A percentile compares a stretch with the other conserved stretches of the same genome.
Conservation (phyloP, 2,113 vertebrate genomes). For the Rhynchomys soricoides region DNA sequence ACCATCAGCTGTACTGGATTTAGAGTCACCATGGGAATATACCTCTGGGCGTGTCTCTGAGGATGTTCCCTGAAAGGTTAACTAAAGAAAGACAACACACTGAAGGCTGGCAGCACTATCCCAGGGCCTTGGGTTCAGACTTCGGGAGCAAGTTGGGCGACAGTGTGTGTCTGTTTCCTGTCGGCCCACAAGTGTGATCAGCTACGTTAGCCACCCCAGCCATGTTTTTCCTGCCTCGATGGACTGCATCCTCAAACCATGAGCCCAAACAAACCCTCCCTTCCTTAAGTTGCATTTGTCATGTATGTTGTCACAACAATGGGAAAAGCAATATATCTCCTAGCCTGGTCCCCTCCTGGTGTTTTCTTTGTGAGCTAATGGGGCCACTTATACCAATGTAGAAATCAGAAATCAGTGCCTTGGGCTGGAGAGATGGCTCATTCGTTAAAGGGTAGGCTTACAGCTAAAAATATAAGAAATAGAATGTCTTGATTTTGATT, state of each 20-base stretch:
- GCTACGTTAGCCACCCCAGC: neutral
- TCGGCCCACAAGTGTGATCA: too few species aligned
- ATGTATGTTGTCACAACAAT: neutral
- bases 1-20: neutral
- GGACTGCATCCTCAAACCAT: neutral
- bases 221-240: rapidly evolving
- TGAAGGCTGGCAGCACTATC: neutral
- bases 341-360: neutral
- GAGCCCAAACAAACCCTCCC: too few species aligned
- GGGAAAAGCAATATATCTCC: neutral
- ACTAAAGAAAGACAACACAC: too few species aligned
- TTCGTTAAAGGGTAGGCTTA: too few species aligned
- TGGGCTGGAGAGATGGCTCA: too few species aligned
- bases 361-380: neutral
- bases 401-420: neutral
- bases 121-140: neutral
- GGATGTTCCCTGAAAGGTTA: neutral
- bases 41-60: neutral
- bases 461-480: neutral
- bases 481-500: neutral
- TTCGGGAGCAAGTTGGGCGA: neutral
- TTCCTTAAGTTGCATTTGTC: neutral
- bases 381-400: neutral
- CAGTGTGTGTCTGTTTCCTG: neutral
- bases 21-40: neutral